Evolutionary conservation across 2,888 invertebrate genomes (phyloP).

Genomic region (Drosophila diplacantha): DNA sequence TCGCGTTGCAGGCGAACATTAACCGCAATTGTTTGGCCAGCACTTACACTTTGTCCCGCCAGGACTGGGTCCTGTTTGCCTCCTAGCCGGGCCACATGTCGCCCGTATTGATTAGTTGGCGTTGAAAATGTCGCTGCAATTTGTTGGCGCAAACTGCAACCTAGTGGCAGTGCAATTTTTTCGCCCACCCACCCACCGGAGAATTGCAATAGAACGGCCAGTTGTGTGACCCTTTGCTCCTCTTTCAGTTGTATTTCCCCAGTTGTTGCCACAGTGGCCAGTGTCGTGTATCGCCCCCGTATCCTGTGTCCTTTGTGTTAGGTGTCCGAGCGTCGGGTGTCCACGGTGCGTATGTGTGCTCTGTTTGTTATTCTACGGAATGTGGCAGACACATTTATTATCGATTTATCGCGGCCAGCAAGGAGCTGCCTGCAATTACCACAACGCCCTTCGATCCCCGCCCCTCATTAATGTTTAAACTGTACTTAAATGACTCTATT

Average conservation of each 20-base stretch:
- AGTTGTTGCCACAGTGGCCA: constrained; percentile 31
- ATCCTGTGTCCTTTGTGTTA: constrained; percentile 27
- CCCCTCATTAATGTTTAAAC: constrained; percentile 62
- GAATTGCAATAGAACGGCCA: constrained; percentile 4
- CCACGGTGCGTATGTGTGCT: constrained; percentile 22
- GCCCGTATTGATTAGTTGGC: constrained; percentile 69
- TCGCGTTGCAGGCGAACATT: constrained; percentile 62
- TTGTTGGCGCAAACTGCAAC: constrained; percentile 56
- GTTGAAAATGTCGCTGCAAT: constrained; percentile 67
- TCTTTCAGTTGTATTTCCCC: constrained; percentile 47
- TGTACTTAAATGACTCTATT: constrained; percentile 69
- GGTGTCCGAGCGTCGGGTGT: constrained; percentile 13
- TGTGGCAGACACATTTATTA: constrained; percentile 53
- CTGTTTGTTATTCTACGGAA: constrained; percentile 32
- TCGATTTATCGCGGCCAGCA: constrained; percentile 53
- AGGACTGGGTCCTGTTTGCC: neutral
- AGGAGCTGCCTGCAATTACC: constrained; percentile 33
- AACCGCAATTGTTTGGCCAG: constrained; percentile 69
- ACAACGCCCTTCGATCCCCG: constrained; percentile 7
- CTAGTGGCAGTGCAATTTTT: neutral
- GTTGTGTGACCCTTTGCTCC: constrained; percentile 7
- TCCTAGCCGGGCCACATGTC: constrained; percentile 44
- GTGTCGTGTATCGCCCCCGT: constrained; percentile 24
- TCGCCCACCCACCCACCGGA: neutral
- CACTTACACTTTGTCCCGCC: constrained; percentile 53